Conservation (phyloP, 2,113 vertebrate genomes). For the Malurus melanocephalus region DNA sequence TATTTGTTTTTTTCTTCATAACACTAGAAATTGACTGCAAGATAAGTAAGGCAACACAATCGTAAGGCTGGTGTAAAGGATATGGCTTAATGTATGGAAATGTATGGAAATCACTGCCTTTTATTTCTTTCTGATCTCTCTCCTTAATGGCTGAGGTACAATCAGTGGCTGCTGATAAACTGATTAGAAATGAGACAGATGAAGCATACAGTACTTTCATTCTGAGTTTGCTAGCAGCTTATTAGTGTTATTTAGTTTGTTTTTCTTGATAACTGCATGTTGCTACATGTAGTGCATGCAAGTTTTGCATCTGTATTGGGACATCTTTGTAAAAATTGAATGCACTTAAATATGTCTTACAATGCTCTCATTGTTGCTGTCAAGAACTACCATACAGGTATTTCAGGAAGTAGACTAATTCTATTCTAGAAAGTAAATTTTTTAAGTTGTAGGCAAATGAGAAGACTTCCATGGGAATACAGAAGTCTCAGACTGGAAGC, state of each 20-base stretch:
- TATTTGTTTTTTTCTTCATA: conserved; percentile 37
- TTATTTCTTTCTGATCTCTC: conserved; percentile 6
- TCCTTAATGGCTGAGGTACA: neutral
- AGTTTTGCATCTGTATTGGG: neutral
- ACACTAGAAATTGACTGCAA: conserved; percentile 3
- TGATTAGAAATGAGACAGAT: neutral
- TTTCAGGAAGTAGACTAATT: neutral
- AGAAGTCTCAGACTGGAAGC: neutral
- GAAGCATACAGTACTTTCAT: neutral
- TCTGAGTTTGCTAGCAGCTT: neutral
- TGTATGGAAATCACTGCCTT: neutral
- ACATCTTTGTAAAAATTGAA: neutral
- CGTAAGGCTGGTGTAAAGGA: neutral
- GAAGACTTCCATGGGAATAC: neutral
- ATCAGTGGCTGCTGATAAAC: neutral
- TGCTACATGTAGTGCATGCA: neutral
- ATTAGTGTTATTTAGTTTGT: neutral
- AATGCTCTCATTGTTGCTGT: neutral
- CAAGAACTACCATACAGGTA: neutral
- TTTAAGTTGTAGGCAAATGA: neutral
- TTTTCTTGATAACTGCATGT: neutral
- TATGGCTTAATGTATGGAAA: neutral
- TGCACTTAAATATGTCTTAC: neutral
- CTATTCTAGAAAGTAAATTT: neutral
- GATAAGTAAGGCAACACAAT: conserved; percentile 1